phyloP scores from a whole-genome alignment of 2,888 invertebrate species.

The Lomographa bimaculata region DNA sequence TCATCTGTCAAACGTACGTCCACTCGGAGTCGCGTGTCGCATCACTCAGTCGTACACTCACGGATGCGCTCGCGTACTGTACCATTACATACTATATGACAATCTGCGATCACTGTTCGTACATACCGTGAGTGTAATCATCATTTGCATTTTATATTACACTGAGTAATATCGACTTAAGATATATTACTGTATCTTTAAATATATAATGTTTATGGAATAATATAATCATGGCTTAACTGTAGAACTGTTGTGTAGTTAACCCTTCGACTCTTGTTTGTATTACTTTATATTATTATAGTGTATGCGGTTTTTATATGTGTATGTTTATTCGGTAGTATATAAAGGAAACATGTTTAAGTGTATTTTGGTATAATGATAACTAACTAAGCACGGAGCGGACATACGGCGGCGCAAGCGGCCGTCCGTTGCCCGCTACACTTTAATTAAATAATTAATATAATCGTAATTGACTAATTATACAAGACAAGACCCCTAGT shows the following conservation, averaged over 20 bases:
- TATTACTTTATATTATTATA: constrained; percentile 74
- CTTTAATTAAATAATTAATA: constrained; percentile 57
- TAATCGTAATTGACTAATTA: constrained; percentile 85
- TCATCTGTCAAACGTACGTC: constrained; percentile 73
- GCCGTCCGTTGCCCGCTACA: constrained; percentile 39
- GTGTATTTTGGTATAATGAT: constrained; percentile 78
- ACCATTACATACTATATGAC: too few species aligned
- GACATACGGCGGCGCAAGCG: constrained; percentile 37
- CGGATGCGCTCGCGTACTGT: constrained; percentile 9
- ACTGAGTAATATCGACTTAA: constrained; percentile 69
- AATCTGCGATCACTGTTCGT: not conserved
- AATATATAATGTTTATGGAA: constrained; percentile 70
- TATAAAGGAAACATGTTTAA: constrained; percentile 74
- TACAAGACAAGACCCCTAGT: constrained; percentile 74
- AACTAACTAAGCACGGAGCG: constrained; percentile 49
- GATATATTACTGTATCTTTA: constrained; percentile 74
- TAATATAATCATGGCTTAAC: constrained; percentile 81
- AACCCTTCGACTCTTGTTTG: constrained; percentile 80
- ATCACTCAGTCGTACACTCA: constrained; percentile 22
- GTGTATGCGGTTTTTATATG: constrained; percentile 83
- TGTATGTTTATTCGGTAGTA: constrained; percentile 83
- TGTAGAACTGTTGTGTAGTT: constrained; percentile 82
- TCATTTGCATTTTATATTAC: constrained; percentile 64
- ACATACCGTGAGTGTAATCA: constrained; percentile 46
- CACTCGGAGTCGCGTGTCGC: constrained; percentile 31